Conservation (phyloP, 2,797 vertebrate species). For the Astyanax mexicanus region DNA sequence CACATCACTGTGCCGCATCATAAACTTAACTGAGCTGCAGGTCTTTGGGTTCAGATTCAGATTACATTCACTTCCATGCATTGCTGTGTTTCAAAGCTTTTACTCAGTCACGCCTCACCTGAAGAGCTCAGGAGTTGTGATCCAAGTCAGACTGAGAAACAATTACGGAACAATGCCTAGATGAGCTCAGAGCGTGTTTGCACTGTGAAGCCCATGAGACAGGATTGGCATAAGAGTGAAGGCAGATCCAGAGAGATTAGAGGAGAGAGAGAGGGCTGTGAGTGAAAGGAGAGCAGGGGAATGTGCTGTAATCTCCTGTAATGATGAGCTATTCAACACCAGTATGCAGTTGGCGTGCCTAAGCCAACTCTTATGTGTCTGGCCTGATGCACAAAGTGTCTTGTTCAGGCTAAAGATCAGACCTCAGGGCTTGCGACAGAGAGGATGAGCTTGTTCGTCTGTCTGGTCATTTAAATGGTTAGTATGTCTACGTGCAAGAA, state of each 20-base stretch:
- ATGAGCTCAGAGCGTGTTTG: constrained; percentile 41
- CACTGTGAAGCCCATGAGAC: constrained; percentile 46
- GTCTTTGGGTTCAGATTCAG: constrained; percentile 33
- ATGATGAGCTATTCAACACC: constrained; percentile 62
- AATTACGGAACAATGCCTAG: constrained; percentile 43
- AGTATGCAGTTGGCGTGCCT: constrained; percentile 35
- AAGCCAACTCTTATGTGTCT: constrained; percentile 36
- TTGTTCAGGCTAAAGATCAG: constrained; percentile 33
- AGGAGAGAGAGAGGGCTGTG: constrained; percentile 27
- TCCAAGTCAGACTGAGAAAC: constrained; percentile 29
- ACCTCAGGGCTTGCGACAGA: constrained; percentile 14
- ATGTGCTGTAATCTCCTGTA: constrained; percentile 55
- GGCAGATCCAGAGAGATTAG: constrained; percentile 47
- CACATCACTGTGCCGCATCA: background rate
- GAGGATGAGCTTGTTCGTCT: constrained; percentile 17
- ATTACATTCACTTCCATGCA: constrained; percentile 26
- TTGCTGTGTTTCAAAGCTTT: constrained; percentile 39
- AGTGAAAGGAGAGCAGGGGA: constrained; percentile 43
- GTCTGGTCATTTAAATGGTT: constrained; percentile 13
- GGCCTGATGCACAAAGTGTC: constrained; percentile 12
- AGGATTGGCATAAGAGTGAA: constrained; percentile 49
- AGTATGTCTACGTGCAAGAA: background rate
- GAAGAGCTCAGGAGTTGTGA: constrained; percentile 3
- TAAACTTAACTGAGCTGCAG: constrained; percentile 2
- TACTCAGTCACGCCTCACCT: constrained; percentile 10